These are phyloP conservation scores for Trematocara nigrifrons DNA, from an alignment of 2,113 vertebrate genomes.

Conservation along the genomic window DNA sequence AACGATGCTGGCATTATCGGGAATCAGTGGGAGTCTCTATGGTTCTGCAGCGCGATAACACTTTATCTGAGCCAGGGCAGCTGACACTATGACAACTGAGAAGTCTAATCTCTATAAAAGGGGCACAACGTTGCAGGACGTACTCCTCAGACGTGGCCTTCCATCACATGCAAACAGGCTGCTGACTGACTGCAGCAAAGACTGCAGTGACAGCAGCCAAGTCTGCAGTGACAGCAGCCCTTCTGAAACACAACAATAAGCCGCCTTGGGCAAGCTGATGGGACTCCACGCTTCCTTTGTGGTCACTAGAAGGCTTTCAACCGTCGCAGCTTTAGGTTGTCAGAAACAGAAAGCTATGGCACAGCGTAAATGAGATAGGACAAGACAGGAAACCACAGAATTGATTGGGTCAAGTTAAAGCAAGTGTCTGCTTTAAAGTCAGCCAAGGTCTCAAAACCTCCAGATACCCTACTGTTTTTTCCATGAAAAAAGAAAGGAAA, in stretches of 20 bases:
- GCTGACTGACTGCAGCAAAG: constrained; percentile 4
- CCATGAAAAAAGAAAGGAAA: not conserved
- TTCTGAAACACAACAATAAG: not conserved
- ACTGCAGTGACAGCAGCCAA: not conserved
- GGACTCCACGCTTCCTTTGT: constrained; percentile 26
- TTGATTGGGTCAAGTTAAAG: not conserved
- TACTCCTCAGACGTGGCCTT: constrained; percentile 11
- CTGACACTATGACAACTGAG: constrained; percentile 37
- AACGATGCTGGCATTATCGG: constrained; percentile 14
- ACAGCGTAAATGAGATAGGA: not conserved
- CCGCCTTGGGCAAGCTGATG: not conserved
- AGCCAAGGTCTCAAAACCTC: not conserved
- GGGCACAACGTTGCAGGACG: constrained; percentile 20
- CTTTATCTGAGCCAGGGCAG: constrained; percentile 45
- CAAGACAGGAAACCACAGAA: constrained; percentile 20
- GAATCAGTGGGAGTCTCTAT: constrained; percentile 13
- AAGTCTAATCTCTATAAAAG: constrained; percentile 44
- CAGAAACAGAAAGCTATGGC: constrained; percentile 7
- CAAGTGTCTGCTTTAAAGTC: not conserved
- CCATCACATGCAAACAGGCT: constrained; percentile 15
- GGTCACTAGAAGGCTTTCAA: constrained; percentile 9
- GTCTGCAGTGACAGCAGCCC: not conserved
- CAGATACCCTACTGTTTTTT: not conserved
- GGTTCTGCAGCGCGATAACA: constrained; percentile 22
- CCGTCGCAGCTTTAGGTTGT: not conserved